Conservation (phyloP, 2,797 vertebrate species). For the Chlorospingus flavigularis region DNA sequence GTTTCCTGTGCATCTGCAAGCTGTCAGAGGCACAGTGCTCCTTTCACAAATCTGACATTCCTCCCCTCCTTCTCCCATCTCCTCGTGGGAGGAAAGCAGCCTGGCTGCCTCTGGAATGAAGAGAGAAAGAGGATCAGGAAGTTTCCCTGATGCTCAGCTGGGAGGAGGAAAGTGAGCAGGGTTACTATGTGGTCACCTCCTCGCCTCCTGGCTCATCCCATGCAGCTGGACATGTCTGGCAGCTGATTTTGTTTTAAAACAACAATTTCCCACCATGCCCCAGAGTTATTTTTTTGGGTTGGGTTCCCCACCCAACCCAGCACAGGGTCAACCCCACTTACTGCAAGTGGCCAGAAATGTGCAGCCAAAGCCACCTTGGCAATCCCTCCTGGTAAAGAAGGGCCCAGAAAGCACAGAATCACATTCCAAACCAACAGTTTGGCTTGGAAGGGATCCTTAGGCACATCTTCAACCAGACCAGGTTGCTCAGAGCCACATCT, state of each 20-base stretch:
- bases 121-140: not conserved
- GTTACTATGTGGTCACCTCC: rapidly evolving
- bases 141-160: not conserved
- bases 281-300: not conserved
- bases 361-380: rapidly evolving
- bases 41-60: not conserved
- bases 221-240: rapidly evolving
- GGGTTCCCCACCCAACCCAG: not conserved
- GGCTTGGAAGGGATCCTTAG: not conserved
- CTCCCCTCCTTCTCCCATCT: not conserved
- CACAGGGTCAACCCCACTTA: rapidly evolving
- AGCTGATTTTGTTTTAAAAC: not conserved
- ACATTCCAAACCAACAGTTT: not conserved
- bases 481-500: not conserved
- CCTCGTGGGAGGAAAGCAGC: not conserved
- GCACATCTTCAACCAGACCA: not conserved
- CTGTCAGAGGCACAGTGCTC: not conserved
- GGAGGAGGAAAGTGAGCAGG: rapidly evolving
- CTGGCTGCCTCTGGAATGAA: not conserved
- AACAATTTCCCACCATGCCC: not conserved
- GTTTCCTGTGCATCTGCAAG: not conserved
- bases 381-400: not conserved
- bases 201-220: not conserved
- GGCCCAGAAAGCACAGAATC: not conserved
- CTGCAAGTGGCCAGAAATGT: rapidly evolving